These are phyloP conservation scores for Phymastichus coffea DNA, from an alignment of 1,140 invertebrate genomes.

Conservation along the genomic window DNA sequence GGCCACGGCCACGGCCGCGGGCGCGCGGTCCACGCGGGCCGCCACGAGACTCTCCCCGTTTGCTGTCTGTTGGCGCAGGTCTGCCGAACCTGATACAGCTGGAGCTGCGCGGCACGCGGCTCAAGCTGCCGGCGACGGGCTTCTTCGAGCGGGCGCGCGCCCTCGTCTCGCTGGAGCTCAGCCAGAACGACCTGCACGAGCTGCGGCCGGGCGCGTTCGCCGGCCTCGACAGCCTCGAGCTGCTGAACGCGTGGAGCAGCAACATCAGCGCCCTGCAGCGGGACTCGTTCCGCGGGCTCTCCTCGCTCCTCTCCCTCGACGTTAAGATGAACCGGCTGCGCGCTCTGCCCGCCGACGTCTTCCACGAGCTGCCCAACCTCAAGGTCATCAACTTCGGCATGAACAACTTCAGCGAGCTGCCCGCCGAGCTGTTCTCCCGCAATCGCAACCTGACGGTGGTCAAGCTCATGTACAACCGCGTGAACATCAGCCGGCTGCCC, in stretches of 20 bases:
- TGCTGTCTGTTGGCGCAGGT: neutral
- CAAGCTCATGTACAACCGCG: slow-evolving; percentile 10
- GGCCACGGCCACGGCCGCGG: too few species aligned
- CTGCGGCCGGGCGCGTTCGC: neutral
- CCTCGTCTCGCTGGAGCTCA: slow-evolving; percentile 4
- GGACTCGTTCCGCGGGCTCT: neutral
- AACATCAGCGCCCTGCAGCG: neutral
- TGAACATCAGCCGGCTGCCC: slow-evolving; percentile 1
- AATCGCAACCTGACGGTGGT: neutral
- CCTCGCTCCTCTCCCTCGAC: neutral
- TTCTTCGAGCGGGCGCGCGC: neutral
- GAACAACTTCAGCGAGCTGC: slow-evolving; percentile 4
- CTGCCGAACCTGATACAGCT: neutral
- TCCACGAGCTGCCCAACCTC: neutral
- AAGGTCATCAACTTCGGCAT: slow-evolving; percentile 1
- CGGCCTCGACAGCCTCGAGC: neutral
- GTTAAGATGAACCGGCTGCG: slow-evolving; percentile 2
- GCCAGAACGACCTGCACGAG: neutral
- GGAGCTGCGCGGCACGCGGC: slow-evolving; percentile 2
- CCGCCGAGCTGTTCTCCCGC: neutral
- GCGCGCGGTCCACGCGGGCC: too few species aligned
- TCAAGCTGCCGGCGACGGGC: neutral
- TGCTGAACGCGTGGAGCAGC: slow-evolving; percentile 10
- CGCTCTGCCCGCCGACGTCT: neutral
- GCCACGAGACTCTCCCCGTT: neutral